Conservation (phyloP, 2,113 vertebrate species). For the Calidris pygmaea region DNA sequence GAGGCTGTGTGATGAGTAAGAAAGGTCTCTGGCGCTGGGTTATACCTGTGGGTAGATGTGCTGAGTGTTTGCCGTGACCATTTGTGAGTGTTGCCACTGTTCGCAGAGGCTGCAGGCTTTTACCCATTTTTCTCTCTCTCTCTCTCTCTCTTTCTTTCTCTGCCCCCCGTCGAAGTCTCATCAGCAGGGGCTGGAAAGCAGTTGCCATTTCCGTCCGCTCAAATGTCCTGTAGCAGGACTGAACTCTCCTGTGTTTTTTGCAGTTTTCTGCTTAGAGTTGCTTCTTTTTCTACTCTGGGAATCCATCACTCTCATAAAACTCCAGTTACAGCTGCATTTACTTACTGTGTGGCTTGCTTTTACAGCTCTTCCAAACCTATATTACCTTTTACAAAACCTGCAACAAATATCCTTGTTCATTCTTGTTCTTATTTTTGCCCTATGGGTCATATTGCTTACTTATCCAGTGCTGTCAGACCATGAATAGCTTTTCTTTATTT, state of each 20-base stretch:
- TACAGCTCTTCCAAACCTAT: constrained; percentile 15
- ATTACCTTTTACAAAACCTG: constrained; percentile 31
- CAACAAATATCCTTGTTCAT: constrained; percentile 6
- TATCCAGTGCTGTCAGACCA: constrained; percentile 35
- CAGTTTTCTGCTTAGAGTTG: not conserved
- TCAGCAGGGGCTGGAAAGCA: not conserved
- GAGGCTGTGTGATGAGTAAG: not conserved
- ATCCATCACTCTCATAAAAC: not conserved
- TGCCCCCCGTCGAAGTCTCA: not conserved
- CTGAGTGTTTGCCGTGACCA: not conserved
- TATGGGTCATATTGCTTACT: constrained; percentile 19
- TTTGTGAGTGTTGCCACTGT: not conserved
- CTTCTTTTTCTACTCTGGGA: not conserved
- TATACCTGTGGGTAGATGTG: not conserved
- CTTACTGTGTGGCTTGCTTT: constrained; percentile 50
- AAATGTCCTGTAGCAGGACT: not conserved
- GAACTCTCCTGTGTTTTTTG: not conserved
- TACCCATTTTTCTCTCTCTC: not conserved
- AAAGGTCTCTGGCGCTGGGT: not conserved
- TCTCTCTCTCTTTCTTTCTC: no score
- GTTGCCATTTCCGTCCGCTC: not conserved
- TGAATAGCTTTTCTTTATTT: constrained; percentile 56
- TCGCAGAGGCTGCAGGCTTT: not conserved
- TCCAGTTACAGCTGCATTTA: constrained; percentile 44
- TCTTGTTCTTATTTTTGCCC: constrained; percentile 56